Conservation (phyloP, 2,113 vertebrate species). For the Seriola dumerili region DNA sequence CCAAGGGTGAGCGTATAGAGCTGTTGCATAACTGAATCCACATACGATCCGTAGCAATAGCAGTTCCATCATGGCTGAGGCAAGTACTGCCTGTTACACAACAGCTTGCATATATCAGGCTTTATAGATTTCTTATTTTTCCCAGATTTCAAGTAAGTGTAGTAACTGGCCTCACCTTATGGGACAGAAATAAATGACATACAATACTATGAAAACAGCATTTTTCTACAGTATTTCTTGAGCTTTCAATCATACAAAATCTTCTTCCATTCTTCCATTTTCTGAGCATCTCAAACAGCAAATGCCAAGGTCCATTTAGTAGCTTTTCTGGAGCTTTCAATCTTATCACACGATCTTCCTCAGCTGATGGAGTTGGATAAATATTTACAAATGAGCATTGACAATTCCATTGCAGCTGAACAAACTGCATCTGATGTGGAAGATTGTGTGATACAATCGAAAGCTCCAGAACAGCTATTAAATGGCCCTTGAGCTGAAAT, state of each 20-base stretch:
- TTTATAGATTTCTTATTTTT: not conserved
- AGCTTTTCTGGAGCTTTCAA: not conserved
- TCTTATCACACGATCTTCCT: not conserved
- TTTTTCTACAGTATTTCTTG: not conserved
- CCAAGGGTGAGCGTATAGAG: slow-evolving; percentile 12
- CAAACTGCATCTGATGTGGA: not conserved
- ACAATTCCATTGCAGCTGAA: not conserved
- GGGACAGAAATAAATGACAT: not conserved
- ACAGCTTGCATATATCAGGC: not conserved
- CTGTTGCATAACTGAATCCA: slow-evolving; percentile 31
- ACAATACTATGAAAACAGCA: not conserved
- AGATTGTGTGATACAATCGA: not conserved
- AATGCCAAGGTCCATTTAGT: not conserved
- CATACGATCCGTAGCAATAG: not conserved
- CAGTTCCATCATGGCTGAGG: not conserved
- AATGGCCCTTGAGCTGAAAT: not conserved
- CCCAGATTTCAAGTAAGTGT: not conserved
- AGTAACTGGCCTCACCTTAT: not conserved
- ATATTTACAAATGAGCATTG: not conserved
- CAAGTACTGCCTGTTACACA: not conserved
- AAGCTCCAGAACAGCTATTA: not conserved
- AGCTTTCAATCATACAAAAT: not conserved
- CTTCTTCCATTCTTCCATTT: not conserved
- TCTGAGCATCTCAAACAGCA: not conserved
- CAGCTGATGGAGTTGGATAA: not conserved